phyloP scores from a whole-genome alignment of 2,113 vertebrate genomes.

The Mystacornis crossleyi region DNA sequence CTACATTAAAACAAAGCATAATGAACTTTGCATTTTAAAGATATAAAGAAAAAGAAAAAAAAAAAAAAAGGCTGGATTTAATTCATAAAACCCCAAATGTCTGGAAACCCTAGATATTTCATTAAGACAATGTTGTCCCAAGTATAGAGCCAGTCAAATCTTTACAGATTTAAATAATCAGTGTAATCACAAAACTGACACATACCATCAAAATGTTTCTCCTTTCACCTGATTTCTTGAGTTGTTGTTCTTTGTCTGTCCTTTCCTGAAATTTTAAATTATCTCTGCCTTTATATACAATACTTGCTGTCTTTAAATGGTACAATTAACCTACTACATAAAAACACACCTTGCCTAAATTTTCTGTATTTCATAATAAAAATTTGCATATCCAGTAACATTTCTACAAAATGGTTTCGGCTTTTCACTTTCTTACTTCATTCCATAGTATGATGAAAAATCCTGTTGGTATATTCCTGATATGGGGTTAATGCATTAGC shows the following conservation, averaged over 20 bases:
- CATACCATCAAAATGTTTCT: not conserved
- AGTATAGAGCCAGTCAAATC: not conserved
- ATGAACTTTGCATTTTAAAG: not conserved
- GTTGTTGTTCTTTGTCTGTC: not conserved
- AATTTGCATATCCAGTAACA: not conserved
- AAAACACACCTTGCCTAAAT: not conserved
- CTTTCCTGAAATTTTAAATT: not conserved
- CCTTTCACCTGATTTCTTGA: not conserved
- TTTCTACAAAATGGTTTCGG: not conserved
- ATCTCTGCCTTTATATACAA: not conserved
- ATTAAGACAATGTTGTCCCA: not conserved
- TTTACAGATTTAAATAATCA: not conserved
- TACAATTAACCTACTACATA: not conserved
- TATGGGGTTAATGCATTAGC: not conserved
- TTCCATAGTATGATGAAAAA: not conserved
- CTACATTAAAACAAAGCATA: not conserved
- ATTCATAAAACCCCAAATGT: not conserved
- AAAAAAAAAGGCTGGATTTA: rapidly evolving
- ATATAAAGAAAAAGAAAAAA: not conserved
- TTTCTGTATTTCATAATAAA: not conserved
- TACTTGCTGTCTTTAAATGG: not conserved
- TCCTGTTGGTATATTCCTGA: not conserved
- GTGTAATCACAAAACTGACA: not conserved
- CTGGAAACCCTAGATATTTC: not conserved
- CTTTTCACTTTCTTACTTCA: not conserved